Conservation (phyloP, 2,888 invertebrate genomes). For the Pilophorus perplexus region DNA sequence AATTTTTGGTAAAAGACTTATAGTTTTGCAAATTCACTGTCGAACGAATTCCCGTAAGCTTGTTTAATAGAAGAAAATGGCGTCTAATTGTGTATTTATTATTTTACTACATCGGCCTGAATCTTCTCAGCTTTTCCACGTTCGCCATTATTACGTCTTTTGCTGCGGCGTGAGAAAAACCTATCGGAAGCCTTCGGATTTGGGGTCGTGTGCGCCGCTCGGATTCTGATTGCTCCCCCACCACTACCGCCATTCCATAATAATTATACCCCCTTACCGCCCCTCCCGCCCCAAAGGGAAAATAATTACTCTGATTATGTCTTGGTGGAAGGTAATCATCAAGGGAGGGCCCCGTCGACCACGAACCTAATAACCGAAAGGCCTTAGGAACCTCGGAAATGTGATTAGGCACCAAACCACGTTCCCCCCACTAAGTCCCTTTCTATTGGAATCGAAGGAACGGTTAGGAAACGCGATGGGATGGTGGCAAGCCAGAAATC, state of each 20-base stretch:
- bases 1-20: no score
- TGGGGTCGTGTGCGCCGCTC: slow-evolving; percentile 30
- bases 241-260: slow-evolving; percentile 1
- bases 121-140: no score
- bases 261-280: slow-evolving; percentile 5
- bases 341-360: slow-evolving; percentile 31
- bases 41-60: no score
- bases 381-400: slow-evolving; percentile 11
- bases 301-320: slow-evolving; percentile 42
- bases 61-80: no score
- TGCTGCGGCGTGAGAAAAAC: slow-evolving; percentile 1
- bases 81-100: no score
- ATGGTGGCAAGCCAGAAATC: slow-evolving; percentile 1
- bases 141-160: no score
- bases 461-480: slow-evolving; percentile 4
- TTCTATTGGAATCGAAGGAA: neutral
- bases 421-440: neutral
- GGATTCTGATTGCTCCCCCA: slow-evolving; percentile 28
- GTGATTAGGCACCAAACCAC: slow-evolving; percentile 24
- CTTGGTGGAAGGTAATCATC: slow-evolving; percentile 33
- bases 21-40: no score
- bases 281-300: slow-evolving; percentile 12
- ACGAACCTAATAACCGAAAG: slow-evolving; percentile 40
- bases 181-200: neutral
- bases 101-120: no score